Percentiles rank a stretch among this genome's conserved stretches.
Evolutionary conservation across 2,113 vertebrate species (phyloP).

Genomic region (Phycodurus eques): DNA sequence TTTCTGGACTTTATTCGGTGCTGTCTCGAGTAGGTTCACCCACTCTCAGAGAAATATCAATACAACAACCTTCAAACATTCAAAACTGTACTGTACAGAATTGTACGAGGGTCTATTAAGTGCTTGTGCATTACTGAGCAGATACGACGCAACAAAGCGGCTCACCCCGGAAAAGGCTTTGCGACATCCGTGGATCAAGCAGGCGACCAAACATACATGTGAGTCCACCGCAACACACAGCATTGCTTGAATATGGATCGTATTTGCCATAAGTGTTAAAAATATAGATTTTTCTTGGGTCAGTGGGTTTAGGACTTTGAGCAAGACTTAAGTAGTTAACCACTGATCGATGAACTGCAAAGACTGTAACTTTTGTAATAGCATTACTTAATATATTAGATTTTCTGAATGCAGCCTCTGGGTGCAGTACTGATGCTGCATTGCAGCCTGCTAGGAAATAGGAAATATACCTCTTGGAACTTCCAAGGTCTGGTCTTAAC

Average conservation of each 20-base stretch:
- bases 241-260: neutral
- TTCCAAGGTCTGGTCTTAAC: neutral
- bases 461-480: neutral
- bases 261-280: neutral
- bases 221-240: neutral
- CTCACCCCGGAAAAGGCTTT: conserved; percentile 81
- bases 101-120: neutral
- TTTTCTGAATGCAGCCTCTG: neutral
- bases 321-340: neutral
- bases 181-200: conserved; percentile 77
- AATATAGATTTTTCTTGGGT: neutral
- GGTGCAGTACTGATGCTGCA: neutral
- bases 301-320: neutral
- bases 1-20: conserved; percentile 15
- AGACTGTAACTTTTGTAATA: neutral
- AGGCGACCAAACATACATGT: conserved; percentile 10
- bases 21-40: conserved; percentile 8
- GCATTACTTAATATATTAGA: no score
- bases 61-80: neutral
- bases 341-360: neutral
- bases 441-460: no score
- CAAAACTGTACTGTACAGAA: neutral
- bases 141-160: conserved; percentile 79
- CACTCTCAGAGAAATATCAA: neutral
- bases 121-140: conserved; percentile 48